phyloP scores from a whole-genome alignment of 2,888 invertebrate genomes.

The Heliconius sara region DNA sequence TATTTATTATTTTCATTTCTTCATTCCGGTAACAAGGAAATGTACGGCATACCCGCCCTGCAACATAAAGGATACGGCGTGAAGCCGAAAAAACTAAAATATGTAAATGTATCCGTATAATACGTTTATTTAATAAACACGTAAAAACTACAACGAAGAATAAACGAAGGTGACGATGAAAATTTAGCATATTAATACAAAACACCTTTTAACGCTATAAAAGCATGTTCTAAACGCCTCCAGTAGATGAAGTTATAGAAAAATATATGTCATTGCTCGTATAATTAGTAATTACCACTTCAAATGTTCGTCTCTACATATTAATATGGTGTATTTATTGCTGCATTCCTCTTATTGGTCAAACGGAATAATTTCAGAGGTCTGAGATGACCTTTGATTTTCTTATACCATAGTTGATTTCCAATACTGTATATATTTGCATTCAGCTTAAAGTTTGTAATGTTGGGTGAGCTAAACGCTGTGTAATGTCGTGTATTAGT shows the following conservation, averaged over 20 bases:
- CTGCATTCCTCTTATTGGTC: slow-evolving; percentile 47
- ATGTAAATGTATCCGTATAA: too few species aligned
- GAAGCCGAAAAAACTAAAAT: too few species aligned
- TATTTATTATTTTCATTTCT: too few species aligned
- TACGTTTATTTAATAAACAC: neutral
- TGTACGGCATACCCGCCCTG: too few species aligned
- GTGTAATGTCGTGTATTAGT: slow-evolving; percentile 60
- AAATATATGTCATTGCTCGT: slow-evolving; percentile 16
- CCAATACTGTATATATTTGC: slow-evolving; percentile 49
- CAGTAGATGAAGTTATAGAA: slow-evolving; percentile 2
- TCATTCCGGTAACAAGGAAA: too few species aligned
- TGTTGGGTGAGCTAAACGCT: slow-evolving; percentile 49
- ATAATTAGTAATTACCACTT: slow-evolving; percentile 11
- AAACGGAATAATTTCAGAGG: slow-evolving; percentile 46
- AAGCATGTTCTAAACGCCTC: neutral
- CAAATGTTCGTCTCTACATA: neutral
- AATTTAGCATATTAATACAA: neutral
- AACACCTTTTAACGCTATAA: neutral
- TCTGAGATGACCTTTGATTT: slow-evolving; percentile 47
- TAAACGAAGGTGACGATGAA: neutral
- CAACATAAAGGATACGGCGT: too few species aligned
- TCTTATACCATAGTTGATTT: slow-evolving; percentile 43
- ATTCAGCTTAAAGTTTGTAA: slow-evolving; percentile 48
- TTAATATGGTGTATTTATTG: slow-evolving; percentile 31
- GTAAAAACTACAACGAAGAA: neutral